phyloP scores from a whole-genome alignment of 2,888 invertebrate genomes.

The Podotricha telesiphe region DNA sequence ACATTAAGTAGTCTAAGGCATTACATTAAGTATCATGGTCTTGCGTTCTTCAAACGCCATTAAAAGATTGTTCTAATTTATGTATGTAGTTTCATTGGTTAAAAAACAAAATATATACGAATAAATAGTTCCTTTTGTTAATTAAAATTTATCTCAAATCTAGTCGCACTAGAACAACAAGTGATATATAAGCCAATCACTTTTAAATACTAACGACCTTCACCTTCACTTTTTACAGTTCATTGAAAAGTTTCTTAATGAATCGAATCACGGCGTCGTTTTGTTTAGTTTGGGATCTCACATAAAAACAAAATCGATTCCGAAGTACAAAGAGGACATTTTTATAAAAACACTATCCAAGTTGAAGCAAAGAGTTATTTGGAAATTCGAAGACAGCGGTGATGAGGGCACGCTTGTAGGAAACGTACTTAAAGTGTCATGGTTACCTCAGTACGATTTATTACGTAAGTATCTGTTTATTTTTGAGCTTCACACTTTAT shows the following conservation, averaged over 20 bases:
- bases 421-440: conserved; percentile 85
- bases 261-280: conserved; percentile 87
- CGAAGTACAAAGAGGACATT: conserved; percentile 83
- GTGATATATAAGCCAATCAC: background rate
- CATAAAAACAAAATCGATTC: conserved; percentile 87
- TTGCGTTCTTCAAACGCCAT: too few relatives aligned
- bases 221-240: conserved; percentile 69
- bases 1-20: too few relatives aligned
- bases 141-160: background rate
- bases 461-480: conserved; percentile 82
- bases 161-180: too few relatives aligned
- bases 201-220: background rate
- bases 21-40: too few relatives aligned
- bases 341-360: conserved; percentile 86
- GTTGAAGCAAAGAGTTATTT: conserved; percentile 88
- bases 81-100: too few relatives aligned
- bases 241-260: conserved; percentile 86
- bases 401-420: conserved; percentile 68
- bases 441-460: conserved; percentile 89
- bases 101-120: too few relatives aligned
- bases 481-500: too few relatives aligned
- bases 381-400: conserved; percentile 88
- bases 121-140: too few relatives aligned
- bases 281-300: conserved; percentile 91
- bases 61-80: too few relatives aligned